These are phyloP conservation scores for Dynastes tityus DNA, from an alignment of 2,888 invertebrate species.

Conservation along the genomic window DNA sequence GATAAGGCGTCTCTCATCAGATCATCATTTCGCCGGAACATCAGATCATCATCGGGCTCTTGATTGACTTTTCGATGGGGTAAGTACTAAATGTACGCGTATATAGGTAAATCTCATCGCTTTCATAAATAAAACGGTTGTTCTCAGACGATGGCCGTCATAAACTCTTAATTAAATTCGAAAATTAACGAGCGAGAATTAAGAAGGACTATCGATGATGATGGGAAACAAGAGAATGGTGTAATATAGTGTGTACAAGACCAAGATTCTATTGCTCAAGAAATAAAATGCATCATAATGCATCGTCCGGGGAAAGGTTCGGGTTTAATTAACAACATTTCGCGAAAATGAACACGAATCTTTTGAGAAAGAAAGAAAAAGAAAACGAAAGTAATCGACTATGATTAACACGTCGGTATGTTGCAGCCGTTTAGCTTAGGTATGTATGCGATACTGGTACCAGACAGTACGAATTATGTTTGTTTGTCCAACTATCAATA, in stretches of 20 bases:
- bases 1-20: constrained; percentile 37
- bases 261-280: too few relatives aligned
- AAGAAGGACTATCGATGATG: constrained; percentile 1
- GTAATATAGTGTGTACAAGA: background rate
- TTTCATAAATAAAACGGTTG: constrained; percentile 35
- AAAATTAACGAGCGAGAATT: constrained; percentile 36
- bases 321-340: background rate
- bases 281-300: background rate
- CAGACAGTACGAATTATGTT: too few relatives aligned
- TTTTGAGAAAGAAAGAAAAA: background rate
- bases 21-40: constrained; percentile 16
- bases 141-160: background rate
- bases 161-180: constrained; percentile 41
- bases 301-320: background rate
- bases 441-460: too few relatives aligned
- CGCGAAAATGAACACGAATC: background rate
- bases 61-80: constrained; percentile 25
- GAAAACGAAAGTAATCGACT: background rate
- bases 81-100: background rate
- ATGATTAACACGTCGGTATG: too few relatives aligned
- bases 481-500: too few relatives aligned
- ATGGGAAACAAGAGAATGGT: background rate
- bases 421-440: too few relatives aligned
- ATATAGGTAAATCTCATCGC: background rate
- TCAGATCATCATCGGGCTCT: constrained; percentile 3